phyloP scores from a whole-genome alignment of 1,140 invertebrate genomes.

The Steinernema khuongi region DNA sequence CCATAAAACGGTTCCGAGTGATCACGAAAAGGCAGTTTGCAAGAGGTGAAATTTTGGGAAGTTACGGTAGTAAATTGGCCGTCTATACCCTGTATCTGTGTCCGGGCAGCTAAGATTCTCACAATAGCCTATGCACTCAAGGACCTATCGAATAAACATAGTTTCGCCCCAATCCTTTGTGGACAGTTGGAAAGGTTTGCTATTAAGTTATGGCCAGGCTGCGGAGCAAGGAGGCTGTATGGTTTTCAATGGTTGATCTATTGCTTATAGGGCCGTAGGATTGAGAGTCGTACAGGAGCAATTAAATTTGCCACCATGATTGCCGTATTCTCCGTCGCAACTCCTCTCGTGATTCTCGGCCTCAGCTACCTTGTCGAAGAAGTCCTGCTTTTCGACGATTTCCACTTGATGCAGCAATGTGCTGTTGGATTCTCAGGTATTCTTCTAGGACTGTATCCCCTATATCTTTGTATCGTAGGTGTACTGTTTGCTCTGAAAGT shows the following conservation, averaged over 20 bases:
- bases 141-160: too few species aligned
- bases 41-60: too few species aligned
- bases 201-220: too few species aligned
- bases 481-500: constrained; percentile 70
- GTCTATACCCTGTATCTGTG: too few species aligned
- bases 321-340: constrained; percentile 63
- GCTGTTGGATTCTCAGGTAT: constrained; percentile 65
- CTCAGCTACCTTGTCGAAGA: constrained; percentile 53
- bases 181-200: too few species aligned
- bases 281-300: constrained; percentile 65
- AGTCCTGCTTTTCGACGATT: constrained; percentile 41
- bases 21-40: too few species aligned
- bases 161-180: too few species aligned
- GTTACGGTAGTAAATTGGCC: too few species aligned
- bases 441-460: neutral
- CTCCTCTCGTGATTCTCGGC: constrained; percentile 64
- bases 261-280: constrained; percentile 31
- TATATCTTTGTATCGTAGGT: constrained; percentile 54
- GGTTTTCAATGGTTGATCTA: neutral
- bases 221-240: neutral
- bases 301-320: constrained; percentile 65
- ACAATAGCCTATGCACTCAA: too few species aligned
- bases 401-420: constrained; percentile 63
- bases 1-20: too few species aligned
- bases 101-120: too few species aligned